Conservation (phyloP, 2,113 vertebrate genomes). For the Tichodroma muraria region DNA sequence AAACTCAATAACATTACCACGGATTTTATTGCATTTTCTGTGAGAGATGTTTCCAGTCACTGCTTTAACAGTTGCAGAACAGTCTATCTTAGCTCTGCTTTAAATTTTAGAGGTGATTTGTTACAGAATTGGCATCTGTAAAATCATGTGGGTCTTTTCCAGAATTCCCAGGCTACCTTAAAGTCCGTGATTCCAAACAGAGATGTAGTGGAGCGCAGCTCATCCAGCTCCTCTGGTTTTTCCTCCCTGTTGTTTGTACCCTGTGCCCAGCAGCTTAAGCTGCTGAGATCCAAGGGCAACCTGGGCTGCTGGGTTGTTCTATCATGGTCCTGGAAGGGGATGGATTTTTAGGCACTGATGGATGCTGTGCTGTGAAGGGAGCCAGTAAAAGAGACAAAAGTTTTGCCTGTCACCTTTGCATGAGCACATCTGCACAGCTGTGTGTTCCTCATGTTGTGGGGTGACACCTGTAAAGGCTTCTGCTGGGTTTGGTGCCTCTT, state of each 20-base stretch:
- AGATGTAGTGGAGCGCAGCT: not conserved
- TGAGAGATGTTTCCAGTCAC: not conserved
- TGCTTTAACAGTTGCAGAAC: not conserved
- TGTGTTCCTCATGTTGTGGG: accelerated
- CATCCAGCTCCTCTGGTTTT: not conserved
- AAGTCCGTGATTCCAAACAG: not conserved
- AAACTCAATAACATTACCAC: accelerated
- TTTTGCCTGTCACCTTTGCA: not conserved
- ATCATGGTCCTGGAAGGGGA: not conserved
- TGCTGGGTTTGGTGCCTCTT: not conserved
- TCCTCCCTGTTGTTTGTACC: not conserved
- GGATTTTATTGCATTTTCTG: not conserved
- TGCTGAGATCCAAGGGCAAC: not conserved
- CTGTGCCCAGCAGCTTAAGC: not conserved
- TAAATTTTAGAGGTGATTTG: not conserved
- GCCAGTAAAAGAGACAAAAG: not conserved
- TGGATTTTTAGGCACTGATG: not conserved
- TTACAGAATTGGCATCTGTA: not conserved
- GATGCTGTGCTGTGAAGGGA: not conserved
- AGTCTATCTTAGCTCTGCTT: not conserved
- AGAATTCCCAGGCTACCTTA: not conserved
- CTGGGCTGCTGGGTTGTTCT: not conserved
- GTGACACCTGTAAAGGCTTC: not conserved
- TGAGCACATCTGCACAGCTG: not conserved
- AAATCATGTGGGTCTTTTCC: not conserved